These are phyloP conservation scores for Leucosticte australis DNA, from an alignment of 2,113 vertebrate genomes.

Conservation along the genomic window DNA sequence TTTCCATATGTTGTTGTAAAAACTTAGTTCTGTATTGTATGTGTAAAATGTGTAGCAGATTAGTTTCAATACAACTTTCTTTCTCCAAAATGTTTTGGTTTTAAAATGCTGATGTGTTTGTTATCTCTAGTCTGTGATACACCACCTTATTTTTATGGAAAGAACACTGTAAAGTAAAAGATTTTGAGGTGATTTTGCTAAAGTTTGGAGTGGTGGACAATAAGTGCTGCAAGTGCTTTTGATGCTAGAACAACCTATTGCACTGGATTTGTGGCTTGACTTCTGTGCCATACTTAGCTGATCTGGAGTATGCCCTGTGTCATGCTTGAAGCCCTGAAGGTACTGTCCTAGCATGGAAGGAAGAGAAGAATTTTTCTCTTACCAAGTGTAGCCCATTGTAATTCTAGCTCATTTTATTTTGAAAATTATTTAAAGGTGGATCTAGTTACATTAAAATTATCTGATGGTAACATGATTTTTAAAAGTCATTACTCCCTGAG, in stretches of 20 bases:
- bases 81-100: conserved; percentile 64
- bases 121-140: conserved; percentile 55
- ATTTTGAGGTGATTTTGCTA: conserved; percentile 40
- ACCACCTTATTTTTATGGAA: conserved; percentile 10
- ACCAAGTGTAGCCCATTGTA: conserved; percentile 62
- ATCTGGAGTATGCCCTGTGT: background rate
- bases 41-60: conserved; percentile 77
- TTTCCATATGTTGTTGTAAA: conserved; percentile 80
- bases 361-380: conserved; percentile 24
- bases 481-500: conserved; percentile 39
- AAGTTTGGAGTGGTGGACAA: background rate
- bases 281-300: conserved; percentile 64
- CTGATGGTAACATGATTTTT: conserved; percentile 35
- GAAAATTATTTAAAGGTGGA: conserved; percentile 68
- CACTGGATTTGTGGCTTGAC: conserved; percentile 67
- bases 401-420: conserved; percentile 66
- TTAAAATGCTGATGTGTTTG: conserved; percentile 63
- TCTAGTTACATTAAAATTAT: conserved; percentile 45
- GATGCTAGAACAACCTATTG: conserved; percentile 34
- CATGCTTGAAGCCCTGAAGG: background rate
- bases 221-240: conserved; percentile 5
- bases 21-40: conserved; percentile 68
- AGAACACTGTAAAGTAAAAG: conserved; percentile 18
- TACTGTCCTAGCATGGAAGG: background rate
- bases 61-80: conserved; percentile 70